phyloP scores from a whole-genome alignment of 2,113 vertebrate species.

The Thunnus maccoyii region DNA sequence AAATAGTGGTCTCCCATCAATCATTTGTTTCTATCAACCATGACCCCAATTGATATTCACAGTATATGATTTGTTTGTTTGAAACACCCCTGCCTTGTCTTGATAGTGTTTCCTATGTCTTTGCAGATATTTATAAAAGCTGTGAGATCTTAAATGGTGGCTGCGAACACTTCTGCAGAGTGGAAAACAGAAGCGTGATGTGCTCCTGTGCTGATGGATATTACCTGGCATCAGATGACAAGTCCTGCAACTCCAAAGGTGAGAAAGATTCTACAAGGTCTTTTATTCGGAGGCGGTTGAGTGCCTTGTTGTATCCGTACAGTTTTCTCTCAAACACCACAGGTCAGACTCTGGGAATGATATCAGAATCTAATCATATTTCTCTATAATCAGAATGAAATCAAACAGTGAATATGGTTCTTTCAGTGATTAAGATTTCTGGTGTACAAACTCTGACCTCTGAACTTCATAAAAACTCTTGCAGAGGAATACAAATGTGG shows the following conservation, averaged over 20 bases:
- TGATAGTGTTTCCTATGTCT: not conserved
- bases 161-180: slow-evolving; percentile 91
- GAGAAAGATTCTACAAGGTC: slow-evolving; percentile 36
- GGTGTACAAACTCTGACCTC: not conserved
- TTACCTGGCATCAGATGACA: slow-evolving; percentile 83
- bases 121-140: slow-evolving; percentile 84
- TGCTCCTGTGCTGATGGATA: slow-evolving; percentile 92
- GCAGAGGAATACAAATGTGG: slow-evolving; percentile 76
- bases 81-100: too few relatives aligned
- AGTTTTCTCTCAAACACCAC: not conserved
- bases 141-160: slow-evolving; percentile 92
- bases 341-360: not conserved
- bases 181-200: slow-evolving; percentile 63
- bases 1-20: too few relatives aligned
- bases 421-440: not conserved
- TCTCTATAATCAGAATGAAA: too few relatives aligned
- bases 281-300: not conserved
- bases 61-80: too few relatives aligned
- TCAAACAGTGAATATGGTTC: not conserved
- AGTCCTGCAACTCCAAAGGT: slow-evolving; percentile 89
- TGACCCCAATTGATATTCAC: too few relatives aligned
- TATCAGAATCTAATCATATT: not conserved
- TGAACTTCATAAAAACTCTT: not conserved
- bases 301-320: not conserved
- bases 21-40: too few relatives aligned